Evolutionary conservation across 2,888 invertebrate genomes (phyloP).

Genomic region (Autographa gamma): DNA sequence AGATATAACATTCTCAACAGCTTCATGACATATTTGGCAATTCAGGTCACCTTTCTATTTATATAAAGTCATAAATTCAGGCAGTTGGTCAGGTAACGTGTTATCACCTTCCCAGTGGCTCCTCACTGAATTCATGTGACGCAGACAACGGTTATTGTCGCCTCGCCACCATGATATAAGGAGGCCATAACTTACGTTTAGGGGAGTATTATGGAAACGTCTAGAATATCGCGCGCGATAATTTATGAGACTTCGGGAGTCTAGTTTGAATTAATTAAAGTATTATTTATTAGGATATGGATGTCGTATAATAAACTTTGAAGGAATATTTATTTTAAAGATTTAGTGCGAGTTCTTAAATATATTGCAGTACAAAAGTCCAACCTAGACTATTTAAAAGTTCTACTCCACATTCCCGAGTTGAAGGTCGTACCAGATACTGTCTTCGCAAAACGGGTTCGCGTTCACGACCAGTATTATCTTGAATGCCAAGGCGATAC

Average conservation of each 20-base stretch:
- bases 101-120: conserved; percentile 48
- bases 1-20: neutral
- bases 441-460: conserved; percentile 62
- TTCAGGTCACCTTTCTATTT: conserved; percentile 39
- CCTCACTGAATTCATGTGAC: conserved; percentile 69
- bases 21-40: neutral
- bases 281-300: neutral
- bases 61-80: conserved; percentile 52
- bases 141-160: conserved; percentile 73
- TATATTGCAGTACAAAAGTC: neutral
- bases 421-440: conserved; percentile 58
- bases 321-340: neutral
- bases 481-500: conserved; percentile 65
- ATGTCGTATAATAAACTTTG: neutral
- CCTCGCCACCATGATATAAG: conserved; percentile 67
- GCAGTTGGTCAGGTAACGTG: conserved; percentile 46
- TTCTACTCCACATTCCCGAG: conserved; percentile 41
- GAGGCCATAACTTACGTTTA: conserved; percentile 61
- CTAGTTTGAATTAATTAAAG: neutral
- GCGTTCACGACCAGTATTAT: conserved; percentile 55
- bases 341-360: neutral
- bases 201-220: conserved; percentile 51
- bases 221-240: conserved; percentile 28
- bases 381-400: conserved; percentile 24
- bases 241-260: neutral